phyloP scores from a whole-genome alignment of 1,140 invertebrate genomes.

The Zaprionus gabonicus region DNA sequence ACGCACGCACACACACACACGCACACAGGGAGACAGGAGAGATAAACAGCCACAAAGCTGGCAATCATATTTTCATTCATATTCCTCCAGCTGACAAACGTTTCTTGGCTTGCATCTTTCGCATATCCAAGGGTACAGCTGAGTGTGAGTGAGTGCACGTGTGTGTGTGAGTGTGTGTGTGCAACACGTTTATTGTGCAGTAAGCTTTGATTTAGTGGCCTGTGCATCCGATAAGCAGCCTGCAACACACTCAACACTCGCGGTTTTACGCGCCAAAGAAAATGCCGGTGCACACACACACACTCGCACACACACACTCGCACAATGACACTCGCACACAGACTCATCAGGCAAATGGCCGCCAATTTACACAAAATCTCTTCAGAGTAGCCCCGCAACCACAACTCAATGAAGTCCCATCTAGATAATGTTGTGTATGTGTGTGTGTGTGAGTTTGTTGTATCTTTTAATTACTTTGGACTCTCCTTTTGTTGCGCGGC shows the following conservation, averaged over 20 bases:
- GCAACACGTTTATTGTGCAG: constrained; percentile 28
- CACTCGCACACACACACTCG: constrained; percentile 8
- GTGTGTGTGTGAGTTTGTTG: background rate
- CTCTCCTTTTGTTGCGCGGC: constrained; percentile 23
- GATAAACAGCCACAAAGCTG: background rate
- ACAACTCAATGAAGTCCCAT: constrained; percentile 6
- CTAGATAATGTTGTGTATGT: constrained; percentile 1
- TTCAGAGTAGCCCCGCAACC: constrained; percentile 11
- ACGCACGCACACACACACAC: background rate
- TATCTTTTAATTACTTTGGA: constrained; percentile 35
- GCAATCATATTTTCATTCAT: constrained; percentile 7
- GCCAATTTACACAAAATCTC: constrained; percentile 8
- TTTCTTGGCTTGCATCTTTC: background rate
- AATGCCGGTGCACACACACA: constrained; percentile 52
- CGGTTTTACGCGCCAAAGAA: constrained; percentile 68
- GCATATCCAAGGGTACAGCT: background rate
- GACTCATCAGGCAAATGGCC: constrained; percentile 10
- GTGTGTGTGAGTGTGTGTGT: constrained; percentile 6
- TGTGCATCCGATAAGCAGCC: constrained; percentile 48
- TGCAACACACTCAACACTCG: constrained; percentile 30
- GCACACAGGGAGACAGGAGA: background rate
- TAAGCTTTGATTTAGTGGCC: constrained; percentile 29
- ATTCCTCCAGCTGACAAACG: constrained; percentile 24
- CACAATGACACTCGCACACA: background rate
- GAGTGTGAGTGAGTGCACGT: background rate